Base-by-base conservation (phyloP, 2,113 vertebrate genomes). In the Ancistrus triradiatus region DNA sequence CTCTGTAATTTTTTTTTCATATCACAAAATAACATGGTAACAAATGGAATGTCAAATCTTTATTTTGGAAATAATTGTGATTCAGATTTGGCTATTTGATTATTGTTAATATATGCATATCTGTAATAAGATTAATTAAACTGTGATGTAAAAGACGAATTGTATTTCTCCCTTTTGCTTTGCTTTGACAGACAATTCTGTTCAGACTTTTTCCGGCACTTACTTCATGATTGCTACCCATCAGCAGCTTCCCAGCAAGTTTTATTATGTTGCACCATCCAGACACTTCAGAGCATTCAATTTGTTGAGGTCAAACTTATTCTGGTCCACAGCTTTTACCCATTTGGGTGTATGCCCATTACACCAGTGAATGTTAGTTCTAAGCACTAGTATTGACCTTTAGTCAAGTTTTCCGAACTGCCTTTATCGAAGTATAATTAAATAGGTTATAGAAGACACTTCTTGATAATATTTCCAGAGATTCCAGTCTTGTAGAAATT, bases 101-200 rank as follows among this genome's bases (percentile, higher is more conserved):
- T 52, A 49, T 63, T 63, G 48, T 37, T 31, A 42, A 42, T 53
- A 25, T 63, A 44, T 44, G 22, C 25, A 13, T 63, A 22, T 53
- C 25, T 53, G 8, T 63, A 44, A 21, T 22, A 22, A 47, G 13
- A 11, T 31, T 21, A 63, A 63, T 63, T 53, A 63, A 63, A 63
- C 18, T 33, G 4, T 43, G 25, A 31, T 24, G 31, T 24, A n/a
- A 35, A n/a, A 37, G 46, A 56, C 7, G 14, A 18, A 44, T 15
- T 11, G 31, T 7, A 17, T 44, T 35, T 31, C 28, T n/a, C 6
- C 27, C 24, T 46, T 11, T 51, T 51, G 21, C 35, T 63, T 63
- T 28, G 3, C 10, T 40, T 18, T 51, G 2, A 27, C 37, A 11
- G 18, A 58, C 3, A 51, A 63, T 14, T 13, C n/a, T n/a, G n/a